A percentile compares a stretch with the other conserved stretches of the same genome.
These are phyloP conservation scores for Drosophila oshimai DNA, from an alignment of 1,140 invertebrate species.

Conservation along the genomic window DNA sequence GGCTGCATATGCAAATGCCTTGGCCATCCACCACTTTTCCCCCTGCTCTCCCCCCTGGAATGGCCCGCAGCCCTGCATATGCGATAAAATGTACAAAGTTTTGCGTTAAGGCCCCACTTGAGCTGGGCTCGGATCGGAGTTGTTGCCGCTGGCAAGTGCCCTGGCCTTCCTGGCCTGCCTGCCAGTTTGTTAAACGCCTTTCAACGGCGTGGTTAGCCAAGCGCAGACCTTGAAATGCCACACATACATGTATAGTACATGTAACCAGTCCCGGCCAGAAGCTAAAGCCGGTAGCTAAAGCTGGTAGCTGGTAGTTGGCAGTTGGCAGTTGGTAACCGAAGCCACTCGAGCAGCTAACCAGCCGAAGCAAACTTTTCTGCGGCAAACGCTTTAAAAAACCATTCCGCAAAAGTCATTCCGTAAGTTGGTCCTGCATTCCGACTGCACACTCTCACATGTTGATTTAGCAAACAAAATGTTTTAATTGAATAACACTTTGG, in stretches of 20 bases:
- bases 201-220: conserved; percentile 75
- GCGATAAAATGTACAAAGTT: conserved; percentile 73
- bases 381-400: conserved; percentile 60
- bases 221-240: conserved; percentile 76
- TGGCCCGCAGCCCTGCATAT: conserved; percentile 45
- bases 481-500: conserved; percentile 68
- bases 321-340: conserved; percentile 13
- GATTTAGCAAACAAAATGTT: conserved; percentile 76
- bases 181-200: conserved; percentile 79
- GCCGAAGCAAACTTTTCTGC: conserved; percentile 60
- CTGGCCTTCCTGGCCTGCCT: conserved; percentile 9
- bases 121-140: conserved; percentile 49
- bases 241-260: too few relatives aligned
- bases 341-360: conserved; percentile 58
- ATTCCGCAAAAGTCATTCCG: conserved; percentile 70
- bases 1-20: conserved; percentile 77
- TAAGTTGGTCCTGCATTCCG: conserved; percentile 31
- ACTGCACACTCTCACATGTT: conserved; percentile 49
- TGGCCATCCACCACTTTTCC: neutral
- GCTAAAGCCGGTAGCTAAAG: neutral
- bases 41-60: neutral
- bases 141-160: conserved; percentile 45
- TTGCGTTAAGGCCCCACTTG: conserved; percentile 68
- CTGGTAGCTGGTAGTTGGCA: neutral
- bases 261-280: conserved; percentile 22